Evolutionary conservation across 2,113 vertebrate species (phyloP).

Genomic region (Gymnocephalus cernua): DNA sequence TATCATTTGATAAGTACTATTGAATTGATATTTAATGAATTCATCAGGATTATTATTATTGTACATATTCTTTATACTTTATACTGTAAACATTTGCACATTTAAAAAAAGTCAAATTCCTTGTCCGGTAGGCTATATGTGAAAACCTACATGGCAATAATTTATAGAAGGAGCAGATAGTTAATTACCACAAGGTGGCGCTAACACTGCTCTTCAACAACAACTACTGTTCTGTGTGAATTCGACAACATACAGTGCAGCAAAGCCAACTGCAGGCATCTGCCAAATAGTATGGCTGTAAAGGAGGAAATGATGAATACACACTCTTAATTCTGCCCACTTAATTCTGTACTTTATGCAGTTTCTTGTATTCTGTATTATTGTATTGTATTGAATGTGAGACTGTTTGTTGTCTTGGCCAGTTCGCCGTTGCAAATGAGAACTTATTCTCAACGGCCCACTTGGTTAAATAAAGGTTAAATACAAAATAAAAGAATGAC

Average conservation of each 20-base stretch:
- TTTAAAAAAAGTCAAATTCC: too few species aligned
- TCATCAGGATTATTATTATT: background rate
- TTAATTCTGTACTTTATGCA: too few species aligned
- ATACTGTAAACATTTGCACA: background rate
- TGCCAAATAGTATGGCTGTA: background rate
- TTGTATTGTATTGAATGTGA: too few species aligned
- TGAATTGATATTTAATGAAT: background rate
- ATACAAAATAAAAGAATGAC: too few species aligned
- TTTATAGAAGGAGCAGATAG: background rate
- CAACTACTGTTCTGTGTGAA: background rate
- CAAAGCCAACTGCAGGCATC: background rate
- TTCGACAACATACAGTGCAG: background rate
- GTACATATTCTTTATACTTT: background rate
- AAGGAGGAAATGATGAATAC: background rate
- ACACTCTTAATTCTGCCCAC: too few species aligned
- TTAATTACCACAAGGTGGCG: conserved; percentile 44
- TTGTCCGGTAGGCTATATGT: too few species aligned
- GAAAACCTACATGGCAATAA: background rate
- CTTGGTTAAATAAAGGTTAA: too few species aligned
- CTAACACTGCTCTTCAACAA: background rate
- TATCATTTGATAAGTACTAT: too few species aligned
- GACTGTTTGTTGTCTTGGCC: too few species aligned
- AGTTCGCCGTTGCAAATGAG: too few species aligned
- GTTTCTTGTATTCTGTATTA: too few species aligned
- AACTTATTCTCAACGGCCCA: too few species aligned